Percentiles rank a stretch among this genome's conserved stretches.
Evolutionary conservation across 2,113 vertebrate species (phyloP).

Genomic region (Podarcis raffonei): DNA sequence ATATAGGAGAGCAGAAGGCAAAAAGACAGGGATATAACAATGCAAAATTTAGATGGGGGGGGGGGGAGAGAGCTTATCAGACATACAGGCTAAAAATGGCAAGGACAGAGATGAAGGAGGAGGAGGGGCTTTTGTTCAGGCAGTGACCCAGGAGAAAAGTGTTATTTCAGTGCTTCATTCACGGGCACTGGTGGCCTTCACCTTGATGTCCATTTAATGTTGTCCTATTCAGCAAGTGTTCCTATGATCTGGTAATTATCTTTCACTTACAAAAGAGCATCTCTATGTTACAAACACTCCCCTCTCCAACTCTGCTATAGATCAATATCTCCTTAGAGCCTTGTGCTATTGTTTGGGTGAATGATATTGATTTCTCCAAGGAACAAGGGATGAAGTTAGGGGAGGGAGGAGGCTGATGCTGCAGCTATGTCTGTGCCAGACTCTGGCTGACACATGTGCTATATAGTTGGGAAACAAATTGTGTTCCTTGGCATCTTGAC

Average conservation of each 20-base stretch:
- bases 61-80: not conserved
- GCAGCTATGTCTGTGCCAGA: constrained; percentile 11
- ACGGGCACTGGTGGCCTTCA: constrained; percentile 57
- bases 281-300: constrained; percentile 70
- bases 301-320: constrained; percentile 60
- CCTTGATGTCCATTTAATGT: constrained; percentile 70
- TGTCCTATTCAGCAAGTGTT: constrained; percentile 71
- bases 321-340: constrained; percentile 75
- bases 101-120: constrained; percentile 39
- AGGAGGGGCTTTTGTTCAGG: constrained; percentile 44
- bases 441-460: constrained; percentile 37
- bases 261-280: constrained; percentile 76
- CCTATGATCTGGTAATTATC: constrained; percentile 77
- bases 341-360: constrained; percentile 69
- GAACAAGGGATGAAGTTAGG: not conserved
- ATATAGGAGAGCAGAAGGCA: not conserved
- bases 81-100: not conserved
- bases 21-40: not conserved
- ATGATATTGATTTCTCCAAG: constrained; percentile 70
- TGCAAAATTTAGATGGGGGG: not conserved
- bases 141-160: constrained; percentile 22
- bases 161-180: constrained; percentile 23
- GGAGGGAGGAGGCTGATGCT: constrained; percentile 52
- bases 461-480: not conserved
- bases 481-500: not conserved